Evolutionary conservation across 2,113 vertebrate species (phyloP).

Genomic region (Cynoglossus semilaevis): DNA sequence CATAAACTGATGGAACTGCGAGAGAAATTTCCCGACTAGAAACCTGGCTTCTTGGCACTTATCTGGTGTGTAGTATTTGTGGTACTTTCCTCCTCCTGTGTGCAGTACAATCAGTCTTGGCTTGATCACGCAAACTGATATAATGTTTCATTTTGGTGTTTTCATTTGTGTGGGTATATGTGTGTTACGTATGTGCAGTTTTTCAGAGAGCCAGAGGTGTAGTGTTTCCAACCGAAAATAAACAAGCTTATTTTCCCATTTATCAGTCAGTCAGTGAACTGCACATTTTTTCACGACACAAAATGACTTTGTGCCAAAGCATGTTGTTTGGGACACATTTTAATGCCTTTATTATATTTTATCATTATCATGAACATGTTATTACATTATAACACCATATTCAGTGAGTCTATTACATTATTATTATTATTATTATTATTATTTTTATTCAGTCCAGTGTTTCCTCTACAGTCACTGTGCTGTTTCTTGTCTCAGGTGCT

Average conservation of each 20-base stretch:
- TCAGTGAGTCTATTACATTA: neutral
- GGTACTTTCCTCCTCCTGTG: constrained; percentile 71
- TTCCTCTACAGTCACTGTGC: neutral
- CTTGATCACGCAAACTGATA: too few relatives aligned
- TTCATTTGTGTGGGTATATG: too few relatives aligned
- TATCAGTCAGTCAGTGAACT: constrained; percentile 34
- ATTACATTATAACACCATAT: too few relatives aligned
- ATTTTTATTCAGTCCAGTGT: constrained; percentile 1
- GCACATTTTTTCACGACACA: constrained; percentile 44
- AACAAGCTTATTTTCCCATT: constrained; percentile 39
- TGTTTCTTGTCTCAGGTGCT: neutral
- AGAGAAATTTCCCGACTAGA: too few relatives aligned
- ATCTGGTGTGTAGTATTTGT: constrained; percentile 71
- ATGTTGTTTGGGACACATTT: constrained; percentile 18
- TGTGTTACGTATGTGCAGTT: too few relatives aligned
- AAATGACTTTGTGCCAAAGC: constrained; percentile 28
- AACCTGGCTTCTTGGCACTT: constrained; percentile 75
- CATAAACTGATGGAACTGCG: constrained; percentile 65
- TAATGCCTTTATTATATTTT: constrained; percentile 32
- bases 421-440: too few relatives aligned
- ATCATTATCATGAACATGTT: too few relatives aligned
- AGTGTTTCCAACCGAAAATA: constrained; percentile 29
- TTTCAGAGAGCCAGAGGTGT: too few relatives aligned
- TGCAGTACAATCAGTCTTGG: too few relatives aligned
- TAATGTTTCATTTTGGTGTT: too few relatives aligned